phyloP scores from a whole-genome alignment of 1,140 invertebrate species.

The Calephelis nemesis region DNA sequence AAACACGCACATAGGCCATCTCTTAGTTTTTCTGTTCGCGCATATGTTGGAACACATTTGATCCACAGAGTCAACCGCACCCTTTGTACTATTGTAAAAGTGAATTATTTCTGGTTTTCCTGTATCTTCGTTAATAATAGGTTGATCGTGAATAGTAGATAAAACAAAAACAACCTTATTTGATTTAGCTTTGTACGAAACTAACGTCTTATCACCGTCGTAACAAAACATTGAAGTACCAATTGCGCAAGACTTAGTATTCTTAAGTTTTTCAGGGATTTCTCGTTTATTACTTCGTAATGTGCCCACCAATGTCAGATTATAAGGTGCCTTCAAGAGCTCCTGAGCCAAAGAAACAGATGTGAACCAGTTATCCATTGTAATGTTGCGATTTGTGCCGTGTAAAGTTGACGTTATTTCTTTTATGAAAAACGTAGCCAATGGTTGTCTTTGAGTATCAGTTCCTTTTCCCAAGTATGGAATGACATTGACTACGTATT shows the following conservation, averaged over 20 bases:
- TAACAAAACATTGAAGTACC: constrained; percentile 19
- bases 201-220: constrained; percentile 9
- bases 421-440: constrained; percentile 21
- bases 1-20: constrained; percentile 29
- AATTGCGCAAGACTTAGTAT: constrained; percentile 16
- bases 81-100: constrained; percentile 28
- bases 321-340: constrained; percentile 19
- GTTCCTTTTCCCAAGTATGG: constrained; percentile 32
- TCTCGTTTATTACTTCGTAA: constrained; percentile 17
- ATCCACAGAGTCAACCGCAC: constrained; percentile 20
- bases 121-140: constrained; percentile 20
- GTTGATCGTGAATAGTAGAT: constrained; percentile 24
- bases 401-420: constrained; percentile 1
- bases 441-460: constrained; percentile 10
- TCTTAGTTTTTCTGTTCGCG: constrained; percentile 24
- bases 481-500: constrained; percentile 32
- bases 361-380: constrained; percentile 34
- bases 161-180: constrained; percentile 25
- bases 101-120: constrained; percentile 25
- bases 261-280: constrained; percentile 16
- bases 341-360: constrained; percentile 23
- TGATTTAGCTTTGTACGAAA: constrained; percentile 24
- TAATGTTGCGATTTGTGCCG: constrained; percentile 26
- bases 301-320: constrained; percentile 24
- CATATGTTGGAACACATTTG: constrained; percentile 27